phyloP scores from a whole-genome alignment of 2,888 invertebrate species.

The Acronicta alni region DNA sequence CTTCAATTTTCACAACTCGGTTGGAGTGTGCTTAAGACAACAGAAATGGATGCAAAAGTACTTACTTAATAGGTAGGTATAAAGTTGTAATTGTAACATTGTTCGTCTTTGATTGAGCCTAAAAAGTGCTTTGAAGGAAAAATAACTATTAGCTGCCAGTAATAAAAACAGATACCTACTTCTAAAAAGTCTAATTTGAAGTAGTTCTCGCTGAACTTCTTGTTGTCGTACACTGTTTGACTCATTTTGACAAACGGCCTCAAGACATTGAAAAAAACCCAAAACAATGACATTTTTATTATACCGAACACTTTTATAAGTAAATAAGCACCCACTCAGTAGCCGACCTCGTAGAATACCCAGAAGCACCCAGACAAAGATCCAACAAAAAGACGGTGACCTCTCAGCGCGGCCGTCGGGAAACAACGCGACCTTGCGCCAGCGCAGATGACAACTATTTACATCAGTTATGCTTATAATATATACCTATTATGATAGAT shows the following conservation, averaged over 20 bases:
- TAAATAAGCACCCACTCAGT: constrained; percentile 23
- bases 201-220: too few species aligned
- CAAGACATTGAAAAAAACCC: constrained; percentile 13
- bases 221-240: not conserved
- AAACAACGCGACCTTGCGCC: constrained; percentile 43
- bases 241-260: constrained; percentile 17
- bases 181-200: too few species aligned
- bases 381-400: constrained; percentile 43
- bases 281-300: constrained; percentile 5
- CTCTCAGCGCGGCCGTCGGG: constrained; percentile 42
- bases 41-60: too few species aligned
- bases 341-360: constrained; percentile 53
- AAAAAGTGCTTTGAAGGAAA: too few species aligned
- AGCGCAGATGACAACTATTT: constrained; percentile 28
- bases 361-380: constrained; percentile 37
- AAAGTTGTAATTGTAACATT: too few species aligned
- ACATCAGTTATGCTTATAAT: constrained; percentile 9
- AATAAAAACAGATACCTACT: too few species aligned
- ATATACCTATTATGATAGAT: constrained; percentile 3
- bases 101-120: too few species aligned
- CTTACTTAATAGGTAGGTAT: too few species aligned
- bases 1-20: too few species aligned
- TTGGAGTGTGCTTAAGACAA: too few species aligned
- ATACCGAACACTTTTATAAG: not conserved
- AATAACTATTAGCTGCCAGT: too few species aligned